Percentiles rank a stretch among this genome's conserved stretches.
These are phyloP conservation scores for Araneus ventricosus DNA, from an alignment of 1,140 invertebrate species.

Conservation along the genomic window DNA sequence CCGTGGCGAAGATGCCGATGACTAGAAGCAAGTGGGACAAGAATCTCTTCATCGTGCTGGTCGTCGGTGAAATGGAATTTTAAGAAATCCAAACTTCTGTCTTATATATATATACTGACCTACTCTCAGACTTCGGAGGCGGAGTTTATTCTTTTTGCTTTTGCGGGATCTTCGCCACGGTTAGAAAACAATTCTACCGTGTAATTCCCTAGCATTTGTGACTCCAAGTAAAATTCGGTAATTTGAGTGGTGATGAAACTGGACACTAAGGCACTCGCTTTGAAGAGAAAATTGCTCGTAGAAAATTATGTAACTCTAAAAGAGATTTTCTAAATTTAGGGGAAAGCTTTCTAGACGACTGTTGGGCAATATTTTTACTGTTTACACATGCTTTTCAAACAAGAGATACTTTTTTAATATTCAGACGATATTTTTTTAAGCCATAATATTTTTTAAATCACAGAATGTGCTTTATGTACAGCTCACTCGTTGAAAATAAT, in stretches of 20 bases:
- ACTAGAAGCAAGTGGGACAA: not conserved
- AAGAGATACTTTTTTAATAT: too few relatives aligned
- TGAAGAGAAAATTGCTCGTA: not conserved
- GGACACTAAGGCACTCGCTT: not conserved
- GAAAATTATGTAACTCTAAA: too few relatives aligned
- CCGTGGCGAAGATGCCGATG: slow-evolving; percentile 20
- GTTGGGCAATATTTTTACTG: too few relatives aligned
- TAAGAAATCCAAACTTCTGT: slow-evolving; percentile 27
- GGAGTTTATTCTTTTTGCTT: not conserved
- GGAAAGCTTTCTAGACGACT: too few relatives aligned
- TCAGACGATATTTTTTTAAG: too few relatives aligned
- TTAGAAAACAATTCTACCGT: slow-evolving; percentile 24
- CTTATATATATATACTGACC: slow-evolving; percentile 67
- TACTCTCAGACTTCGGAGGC: slow-evolving; percentile 42
- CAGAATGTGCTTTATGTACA: too few relatives aligned
- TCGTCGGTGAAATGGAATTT: slow-evolving; percentile 14
- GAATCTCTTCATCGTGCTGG: slow-evolving; percentile 42
- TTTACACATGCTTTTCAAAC: too few relatives aligned
- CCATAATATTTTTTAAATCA: too few relatives aligned
- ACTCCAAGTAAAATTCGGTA: not conserved
- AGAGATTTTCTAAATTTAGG: too few relatives aligned
- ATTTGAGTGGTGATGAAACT: not conserved
- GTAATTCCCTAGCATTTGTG: not conserved
- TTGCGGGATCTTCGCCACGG: not conserved
- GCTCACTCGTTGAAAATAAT: too few relatives aligned